phyloP scores from a whole-genome alignment of 1,140 invertebrate species.

The Trypoxylus dichotomus region DNA sequence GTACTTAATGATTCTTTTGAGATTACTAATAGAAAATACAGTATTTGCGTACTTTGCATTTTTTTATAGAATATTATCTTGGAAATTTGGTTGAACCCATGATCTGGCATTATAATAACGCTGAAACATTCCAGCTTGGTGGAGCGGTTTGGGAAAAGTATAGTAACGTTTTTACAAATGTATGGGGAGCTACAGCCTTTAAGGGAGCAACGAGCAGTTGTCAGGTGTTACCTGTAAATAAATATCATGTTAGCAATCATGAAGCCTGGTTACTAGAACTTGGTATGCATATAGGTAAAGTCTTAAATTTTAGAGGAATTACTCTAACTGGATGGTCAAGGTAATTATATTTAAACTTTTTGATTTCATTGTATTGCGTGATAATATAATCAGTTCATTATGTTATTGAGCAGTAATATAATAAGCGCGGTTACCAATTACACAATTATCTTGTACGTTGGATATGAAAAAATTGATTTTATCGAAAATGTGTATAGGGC shows the following conservation, averaged over 20 bases:
- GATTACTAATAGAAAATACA: too few species aligned
- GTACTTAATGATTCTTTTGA: too few species aligned
- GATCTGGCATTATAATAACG: slow-evolving; percentile 70
- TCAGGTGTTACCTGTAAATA: slow-evolving; percentile 59
- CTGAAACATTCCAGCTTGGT: slow-evolving; percentile 43
- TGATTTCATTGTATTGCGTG: background rate
- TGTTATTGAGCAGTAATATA: background rate
- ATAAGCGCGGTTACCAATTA: too few species aligned
- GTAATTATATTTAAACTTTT: slow-evolving; percentile 48
- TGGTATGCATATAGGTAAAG: slow-evolving; percentile 55
- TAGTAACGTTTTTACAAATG: slow-evolving; percentile 73
- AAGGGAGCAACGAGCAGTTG: slow-evolving; percentile 71
- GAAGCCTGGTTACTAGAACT: slow-evolving; percentile 66
- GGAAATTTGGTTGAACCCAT: slow-evolving; percentile 79
- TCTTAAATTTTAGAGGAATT: slow-evolving; percentile 63
- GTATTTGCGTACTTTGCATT: background rate
- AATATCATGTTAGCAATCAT: slow-evolving; percentile 69
- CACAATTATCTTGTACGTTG: too few species aligned
- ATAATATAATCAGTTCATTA: background rate
- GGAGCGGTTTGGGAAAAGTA: slow-evolving; percentile 75
- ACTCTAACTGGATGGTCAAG: slow-evolving; percentile 74
- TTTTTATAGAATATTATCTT: slow-evolving; percentile 42
- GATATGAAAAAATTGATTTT: too few species aligned
- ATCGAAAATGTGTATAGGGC: too few species aligned
- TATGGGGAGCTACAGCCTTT: slow-evolving; percentile 88